A percentile compares a stretch with the other conserved stretches of the same genome.
phyloP scores from a whole-genome alignment of 1,140 invertebrate genomes.

The Aphis craccivora region DNA sequence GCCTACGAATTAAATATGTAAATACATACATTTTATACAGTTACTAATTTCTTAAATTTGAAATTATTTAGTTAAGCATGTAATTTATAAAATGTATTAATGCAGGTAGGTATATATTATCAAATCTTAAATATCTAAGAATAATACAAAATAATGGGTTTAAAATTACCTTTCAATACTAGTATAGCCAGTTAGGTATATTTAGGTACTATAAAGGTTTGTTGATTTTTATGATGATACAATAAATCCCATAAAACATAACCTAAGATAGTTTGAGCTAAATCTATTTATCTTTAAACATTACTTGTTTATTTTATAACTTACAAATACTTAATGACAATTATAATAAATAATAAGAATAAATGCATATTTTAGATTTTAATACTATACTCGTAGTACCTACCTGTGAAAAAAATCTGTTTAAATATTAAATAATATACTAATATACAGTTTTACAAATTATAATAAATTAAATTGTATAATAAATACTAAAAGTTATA shows the following conservation, averaged over 20 bases:
- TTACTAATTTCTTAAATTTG: background rate
- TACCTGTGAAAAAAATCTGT: background rate
- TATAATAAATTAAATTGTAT: background rate
- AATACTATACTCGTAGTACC: background rate
- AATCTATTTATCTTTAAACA: conserved; percentile 7
- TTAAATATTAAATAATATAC: background rate
- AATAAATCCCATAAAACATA: conserved; percentile 22
- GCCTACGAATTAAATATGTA: background rate
- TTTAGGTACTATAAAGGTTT: background rate
- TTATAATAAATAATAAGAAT: background rate
- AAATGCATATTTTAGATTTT: background rate
- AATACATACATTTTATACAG: background rate
- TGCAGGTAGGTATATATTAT: background rate
- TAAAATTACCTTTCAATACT: background rate
- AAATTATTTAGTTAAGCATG: background rate
- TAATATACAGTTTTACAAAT: background rate
- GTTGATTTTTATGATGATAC: conserved; percentile 28
- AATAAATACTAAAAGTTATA: background rate
- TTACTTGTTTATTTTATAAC: conserved; percentile 2
- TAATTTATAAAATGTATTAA: no score
- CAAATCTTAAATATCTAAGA: background rate
- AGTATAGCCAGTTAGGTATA: background rate
- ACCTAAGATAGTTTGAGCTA: background rate
- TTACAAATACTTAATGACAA: background rate
- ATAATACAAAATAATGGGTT: background rate